Percentiles rank a stretch among this genome's conserved stretches.
These are phyloP conservation scores for Andrena bicolor DNA, from an alignment of 2,888 invertebrate genomes.

Conservation along the genomic window DNA sequence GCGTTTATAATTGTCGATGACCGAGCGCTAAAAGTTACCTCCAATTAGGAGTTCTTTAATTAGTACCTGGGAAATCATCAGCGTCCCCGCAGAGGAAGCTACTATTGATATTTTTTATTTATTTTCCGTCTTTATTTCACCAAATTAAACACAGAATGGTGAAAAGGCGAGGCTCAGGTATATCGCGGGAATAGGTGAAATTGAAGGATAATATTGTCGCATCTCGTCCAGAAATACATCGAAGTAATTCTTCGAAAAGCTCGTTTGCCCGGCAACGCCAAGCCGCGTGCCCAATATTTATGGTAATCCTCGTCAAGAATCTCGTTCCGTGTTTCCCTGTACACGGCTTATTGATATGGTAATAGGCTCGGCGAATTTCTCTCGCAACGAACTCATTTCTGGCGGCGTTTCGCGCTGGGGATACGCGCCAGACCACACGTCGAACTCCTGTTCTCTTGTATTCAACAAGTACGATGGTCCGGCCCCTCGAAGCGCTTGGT, in stretches of 20 bases:
- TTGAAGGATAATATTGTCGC: constrained; percentile 28
- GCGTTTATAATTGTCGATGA: too few relatives aligned
- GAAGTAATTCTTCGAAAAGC: not conserved
- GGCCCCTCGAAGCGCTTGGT: not conserved
- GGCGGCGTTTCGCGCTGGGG: constrained; percentile 7
- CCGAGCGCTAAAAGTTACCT: not conserved
- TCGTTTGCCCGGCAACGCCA: constrained; percentile 8
- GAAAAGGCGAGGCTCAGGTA: too few relatives aligned
- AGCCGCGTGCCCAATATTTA: constrained; percentile 43
- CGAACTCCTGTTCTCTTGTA: constrained; percentile 36
- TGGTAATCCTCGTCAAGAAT: constrained; percentile 40
- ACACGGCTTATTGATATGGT: constrained; percentile 25
- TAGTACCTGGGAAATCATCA: not conserved
- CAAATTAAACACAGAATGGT: too few relatives aligned
- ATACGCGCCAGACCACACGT: constrained; percentile 33
- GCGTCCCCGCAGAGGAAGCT: too few relatives aligned
- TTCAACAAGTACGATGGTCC: constrained; percentile 61
- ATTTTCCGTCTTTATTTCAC: too few relatives aligned
- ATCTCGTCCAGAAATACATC: not conserved
- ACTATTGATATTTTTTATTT: constrained; percentile 1
- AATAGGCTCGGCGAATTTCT: constrained; percentile 22
- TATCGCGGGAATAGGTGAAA: not conserved
- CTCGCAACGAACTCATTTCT: constrained; percentile 1
- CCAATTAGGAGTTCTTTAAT: not conserved
- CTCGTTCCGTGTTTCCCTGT: constrained; percentile 14